Evolutionary conservation across 1,140 invertebrate species (phyloP).

Genomic region (Drosophila mojavensis): DNA sequence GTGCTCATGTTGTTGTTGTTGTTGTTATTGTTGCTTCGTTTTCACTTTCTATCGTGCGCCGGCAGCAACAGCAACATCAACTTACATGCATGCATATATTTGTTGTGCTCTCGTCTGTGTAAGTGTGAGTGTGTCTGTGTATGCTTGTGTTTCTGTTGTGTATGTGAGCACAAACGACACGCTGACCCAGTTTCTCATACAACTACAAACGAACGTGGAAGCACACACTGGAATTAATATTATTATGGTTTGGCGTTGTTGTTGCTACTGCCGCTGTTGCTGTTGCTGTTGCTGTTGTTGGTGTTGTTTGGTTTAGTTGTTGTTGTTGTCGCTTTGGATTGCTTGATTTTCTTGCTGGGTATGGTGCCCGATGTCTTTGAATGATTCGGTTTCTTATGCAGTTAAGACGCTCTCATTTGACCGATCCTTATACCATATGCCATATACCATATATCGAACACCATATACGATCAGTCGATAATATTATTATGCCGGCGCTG

Average conservation of each 20-base stretch:
- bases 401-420: no score
- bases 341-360: conserved; percentile 75
- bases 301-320: conserved; percentile 1
- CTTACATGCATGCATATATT: conserved; percentile 79
- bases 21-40: conserved; percentile 70
- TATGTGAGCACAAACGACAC: conserved; percentile 70
- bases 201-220: conserved; percentile 69
- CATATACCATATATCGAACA: no score
- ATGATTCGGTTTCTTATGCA: conserved; percentile 60
- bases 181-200: conserved; percentile 81
- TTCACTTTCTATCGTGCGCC: conserved; percentile 78
- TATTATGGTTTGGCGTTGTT: conserved; percentile 70
- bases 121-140: conserved; percentile 5
- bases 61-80: conserved; percentile 50
- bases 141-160: conserved; percentile 24
- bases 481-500: no score
- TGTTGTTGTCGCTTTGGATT: conserved; percentile 62
- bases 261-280: conserved; percentile 8
- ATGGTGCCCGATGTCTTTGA: conserved; percentile 56
- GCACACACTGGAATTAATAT: conserved; percentile 82
- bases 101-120: conserved; percentile 36
- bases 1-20: conserved; percentile 45
- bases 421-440: no score
- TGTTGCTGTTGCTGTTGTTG: conserved; percentile 24
- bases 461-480: no score